phyloP scores from a whole-genome alignment of 2,888 invertebrate species.

The Drosophila vallismaia region DNA sequence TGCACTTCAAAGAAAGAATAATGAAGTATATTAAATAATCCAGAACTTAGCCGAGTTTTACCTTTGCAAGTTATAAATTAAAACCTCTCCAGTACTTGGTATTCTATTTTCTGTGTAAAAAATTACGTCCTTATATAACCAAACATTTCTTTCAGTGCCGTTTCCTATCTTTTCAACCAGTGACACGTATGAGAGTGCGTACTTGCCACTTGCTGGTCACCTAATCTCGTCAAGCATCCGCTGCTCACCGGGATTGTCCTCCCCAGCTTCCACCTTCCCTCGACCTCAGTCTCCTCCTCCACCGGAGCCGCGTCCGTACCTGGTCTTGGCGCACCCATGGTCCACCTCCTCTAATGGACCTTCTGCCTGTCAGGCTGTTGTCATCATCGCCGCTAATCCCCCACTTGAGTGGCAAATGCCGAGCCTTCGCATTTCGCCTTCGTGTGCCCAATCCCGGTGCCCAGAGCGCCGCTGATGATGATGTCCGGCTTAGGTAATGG shows the following conservation, averaged over 20 bases:
- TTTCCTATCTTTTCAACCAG: constrained; percentile 22
- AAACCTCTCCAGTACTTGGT: too few relatives aligned
- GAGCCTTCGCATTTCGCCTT: constrained; percentile 43
- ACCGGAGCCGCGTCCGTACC: background rate
- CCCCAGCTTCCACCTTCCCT: background rate
- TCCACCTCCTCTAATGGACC: constrained; percentile 60
- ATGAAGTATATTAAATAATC: too few relatives aligned
- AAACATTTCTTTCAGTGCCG: background rate
- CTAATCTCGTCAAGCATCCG: constrained; percentile 32
- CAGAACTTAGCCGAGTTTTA: too few relatives aligned
- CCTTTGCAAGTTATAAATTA: too few relatives aligned
- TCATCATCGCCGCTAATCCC: constrained; percentile 78
- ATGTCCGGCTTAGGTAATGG: constrained; percentile 78
- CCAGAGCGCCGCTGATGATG: constrained; percentile 42
- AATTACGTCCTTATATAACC: too few relatives aligned
- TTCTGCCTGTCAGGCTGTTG: constrained; percentile 75
- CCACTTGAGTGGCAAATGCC: constrained; percentile 77
- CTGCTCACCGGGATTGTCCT: constrained; percentile 16
- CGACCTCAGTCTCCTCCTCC: background rate
- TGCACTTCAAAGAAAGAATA: background rate
- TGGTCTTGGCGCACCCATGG: constrained; percentile 1
- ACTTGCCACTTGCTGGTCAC: constrained; percentile 15
- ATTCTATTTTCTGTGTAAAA: too few relatives aligned
- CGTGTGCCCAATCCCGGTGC: constrained; percentile 34
- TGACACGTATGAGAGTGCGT: constrained; percentile 6